Evolutionary conservation across 1,140 invertebrate species (phyloP).

Genomic region (Pemphigus obesinymphae): DNA sequence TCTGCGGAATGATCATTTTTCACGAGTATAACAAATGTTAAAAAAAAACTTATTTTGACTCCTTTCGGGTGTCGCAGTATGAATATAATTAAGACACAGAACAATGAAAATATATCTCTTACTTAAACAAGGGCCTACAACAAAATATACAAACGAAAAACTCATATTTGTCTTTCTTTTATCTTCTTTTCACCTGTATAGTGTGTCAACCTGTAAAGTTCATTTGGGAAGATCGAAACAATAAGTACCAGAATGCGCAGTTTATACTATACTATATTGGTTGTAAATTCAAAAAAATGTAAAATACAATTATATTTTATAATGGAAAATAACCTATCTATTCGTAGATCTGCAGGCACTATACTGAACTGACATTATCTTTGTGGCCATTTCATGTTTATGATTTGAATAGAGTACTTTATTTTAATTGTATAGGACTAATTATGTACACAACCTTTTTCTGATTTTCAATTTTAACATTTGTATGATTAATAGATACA

Average conservation of each 20-base stretch:
- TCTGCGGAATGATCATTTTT: constrained; percentile 20
- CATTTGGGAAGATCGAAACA: too few species aligned
- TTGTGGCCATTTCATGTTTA: neutral
- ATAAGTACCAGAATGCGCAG: neutral
- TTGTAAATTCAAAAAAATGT: neutral
- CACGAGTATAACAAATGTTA: constrained; percentile 14
- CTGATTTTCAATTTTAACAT: neutral
- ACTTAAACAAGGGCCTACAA: neutral
- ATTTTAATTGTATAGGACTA: neutral
- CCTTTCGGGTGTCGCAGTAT: neutral
- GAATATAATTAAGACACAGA: constrained; percentile 37
- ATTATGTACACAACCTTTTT: neutral
- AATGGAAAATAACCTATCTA: too few species aligned
- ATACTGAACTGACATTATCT: neutral
- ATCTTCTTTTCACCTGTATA: neutral
- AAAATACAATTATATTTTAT: neutral
- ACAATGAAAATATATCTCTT: neutral
- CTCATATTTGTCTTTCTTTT: neutral
- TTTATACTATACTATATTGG: neutral
- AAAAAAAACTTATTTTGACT: constrained; percentile 21
- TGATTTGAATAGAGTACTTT: neutral
- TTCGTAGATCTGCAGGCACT: too few species aligned
- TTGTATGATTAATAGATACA: too few species aligned
- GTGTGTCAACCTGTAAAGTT: neutral
- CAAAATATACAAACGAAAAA: constrained; percentile 4